These are phyloP conservation scores for Eristalinus aeneus DNA, from an alignment of 2,888 invertebrate species.

Conservation along the genomic window DNA sequence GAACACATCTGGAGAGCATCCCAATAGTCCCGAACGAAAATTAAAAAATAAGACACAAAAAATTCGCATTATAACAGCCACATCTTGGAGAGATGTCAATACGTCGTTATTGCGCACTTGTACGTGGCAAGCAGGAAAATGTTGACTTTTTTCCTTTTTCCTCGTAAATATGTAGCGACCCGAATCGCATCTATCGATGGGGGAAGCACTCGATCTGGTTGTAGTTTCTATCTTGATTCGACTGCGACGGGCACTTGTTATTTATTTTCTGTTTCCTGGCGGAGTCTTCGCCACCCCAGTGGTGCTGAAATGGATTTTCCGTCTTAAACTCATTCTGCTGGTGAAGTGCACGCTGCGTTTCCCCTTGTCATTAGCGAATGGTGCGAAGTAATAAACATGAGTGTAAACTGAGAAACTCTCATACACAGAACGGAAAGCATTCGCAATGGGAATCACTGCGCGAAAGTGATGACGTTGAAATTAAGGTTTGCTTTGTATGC, in stretches of 20 bases:
- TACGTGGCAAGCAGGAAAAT: background rate
- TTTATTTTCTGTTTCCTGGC: conserved; percentile 69
- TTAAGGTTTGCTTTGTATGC: background rate
- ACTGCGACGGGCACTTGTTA: conserved; percentile 46
- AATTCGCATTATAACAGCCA: conserved; percentile 19
- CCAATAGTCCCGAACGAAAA: background rate
- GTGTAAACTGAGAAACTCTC: conserved; percentile 42
- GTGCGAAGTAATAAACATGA: conserved; percentile 69
- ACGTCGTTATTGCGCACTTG: conserved; percentile 48
- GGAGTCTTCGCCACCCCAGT: conserved; percentile 14
- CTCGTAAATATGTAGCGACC: conserved; percentile 31
- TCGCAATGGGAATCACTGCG: background rate
- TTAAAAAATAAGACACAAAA: background rate
- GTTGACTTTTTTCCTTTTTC: conserved; percentile 12
- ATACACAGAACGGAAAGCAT: conserved; percentile 46
- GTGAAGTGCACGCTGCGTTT: conserved; percentile 54
- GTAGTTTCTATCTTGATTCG: conserved; percentile 20
- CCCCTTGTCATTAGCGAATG: conserved; percentile 67
- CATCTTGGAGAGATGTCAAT: conserved; percentile 56
- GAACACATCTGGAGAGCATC: conserved; percentile 57
- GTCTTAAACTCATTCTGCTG: conserved; percentile 13
- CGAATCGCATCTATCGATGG: conserved; percentile 44
- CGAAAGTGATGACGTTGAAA: background rate
- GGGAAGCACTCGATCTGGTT: conserved; percentile 4
- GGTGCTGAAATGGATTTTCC: conserved; percentile 38